Base-by-base conservation (phyloP, 2,113 vertebrate genomes). In the Macaca nemestrina region DNA sequence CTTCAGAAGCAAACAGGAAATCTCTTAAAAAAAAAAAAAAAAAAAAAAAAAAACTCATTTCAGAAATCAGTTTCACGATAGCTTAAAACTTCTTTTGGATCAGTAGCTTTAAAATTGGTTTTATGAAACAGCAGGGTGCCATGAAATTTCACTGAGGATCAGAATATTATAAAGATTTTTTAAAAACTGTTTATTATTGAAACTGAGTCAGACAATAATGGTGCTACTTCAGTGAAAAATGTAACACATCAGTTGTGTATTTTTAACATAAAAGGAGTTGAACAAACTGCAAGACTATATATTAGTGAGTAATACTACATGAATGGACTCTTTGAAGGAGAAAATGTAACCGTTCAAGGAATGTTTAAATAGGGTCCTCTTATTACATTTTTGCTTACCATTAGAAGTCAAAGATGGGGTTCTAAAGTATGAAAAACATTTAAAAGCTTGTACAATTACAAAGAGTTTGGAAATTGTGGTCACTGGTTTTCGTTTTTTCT, bases 221-320 rank as follows among this genome's bases (percentile, higher is more conserved):
- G 59, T 78, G 32, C 61, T 94, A 86, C 50, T 92, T 92, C 81
- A 78, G 6, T 82, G 88, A 96, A 94, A 89, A 78, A 64, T 87
- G 23, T 85, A 90, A 94, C 50, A 95, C 80, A 82, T 83, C 59
- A 89, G 55, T 78, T 59, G 35, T 79, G 86, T 90, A n/a, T 83
- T 92, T 96, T 95, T 86, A 96, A 95, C 91, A 82, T 87, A 94
- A 88, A 96, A 16, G 32, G 43, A 95, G 43, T 90, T 88, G 40
- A 38, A 93, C 38, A 93, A 93, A 30, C 82, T 70, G 30, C 16
- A 96, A 84, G 16, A 59, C 14, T 90, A 40, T 93, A 55, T 73
- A 86, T 48, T 80, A 94, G 70, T 90, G 32, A 82, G 35, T 93
- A 84, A 93, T n/a, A 92, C 14, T 67, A 93, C 17, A 45, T 55